Evolutionary conservation across 2,113 vertebrate genomes (phyloP).

Genomic region (Platichthys flesus): DNA sequence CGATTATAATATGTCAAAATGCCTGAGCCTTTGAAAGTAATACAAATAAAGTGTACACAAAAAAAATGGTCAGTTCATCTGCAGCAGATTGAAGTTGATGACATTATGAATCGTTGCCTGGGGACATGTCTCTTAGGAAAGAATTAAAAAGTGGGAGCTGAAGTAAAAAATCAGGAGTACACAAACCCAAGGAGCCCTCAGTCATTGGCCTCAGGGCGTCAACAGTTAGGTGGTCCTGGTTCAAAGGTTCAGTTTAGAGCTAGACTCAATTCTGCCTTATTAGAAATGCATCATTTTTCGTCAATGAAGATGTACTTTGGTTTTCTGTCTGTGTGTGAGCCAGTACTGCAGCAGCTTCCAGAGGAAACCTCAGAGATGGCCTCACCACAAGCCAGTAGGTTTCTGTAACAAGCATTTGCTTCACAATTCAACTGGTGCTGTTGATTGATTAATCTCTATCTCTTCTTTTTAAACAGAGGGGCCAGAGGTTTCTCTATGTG

Average conservation of each 20-base stretch:
- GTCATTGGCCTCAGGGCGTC: background rate
- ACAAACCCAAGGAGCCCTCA: background rate
- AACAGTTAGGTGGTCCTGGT: no score
- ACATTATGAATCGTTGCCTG: background rate
- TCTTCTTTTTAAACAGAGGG: slow-evolving; percentile 14
- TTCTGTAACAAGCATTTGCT: background rate
- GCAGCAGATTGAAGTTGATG: no score
- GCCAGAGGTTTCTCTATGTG: background rate
- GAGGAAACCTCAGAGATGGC: slow-evolving; percentile 32
- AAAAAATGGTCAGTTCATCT: background rate
- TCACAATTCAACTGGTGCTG: background rate
- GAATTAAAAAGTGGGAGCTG: background rate
- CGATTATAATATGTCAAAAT: no score
- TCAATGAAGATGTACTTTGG: background rate
- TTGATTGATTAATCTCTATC: background rate
- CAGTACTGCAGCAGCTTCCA: background rate
- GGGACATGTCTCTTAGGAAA: background rate
- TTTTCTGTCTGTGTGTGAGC: background rate
- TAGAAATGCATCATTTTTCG: background rate
- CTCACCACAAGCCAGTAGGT: slow-evolving; percentile 24
- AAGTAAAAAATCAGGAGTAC: background rate
- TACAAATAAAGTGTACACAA: background rate
- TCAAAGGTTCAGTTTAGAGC: background rate
- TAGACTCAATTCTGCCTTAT: background rate
- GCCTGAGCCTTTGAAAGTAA: background rate